A percentile compares a stretch with the other conserved stretches of the same genome.
Evolutionary conservation across 2,113 vertebrate genomes (phyloP).

Genomic region (Oreochromis tanganicae): DNA sequence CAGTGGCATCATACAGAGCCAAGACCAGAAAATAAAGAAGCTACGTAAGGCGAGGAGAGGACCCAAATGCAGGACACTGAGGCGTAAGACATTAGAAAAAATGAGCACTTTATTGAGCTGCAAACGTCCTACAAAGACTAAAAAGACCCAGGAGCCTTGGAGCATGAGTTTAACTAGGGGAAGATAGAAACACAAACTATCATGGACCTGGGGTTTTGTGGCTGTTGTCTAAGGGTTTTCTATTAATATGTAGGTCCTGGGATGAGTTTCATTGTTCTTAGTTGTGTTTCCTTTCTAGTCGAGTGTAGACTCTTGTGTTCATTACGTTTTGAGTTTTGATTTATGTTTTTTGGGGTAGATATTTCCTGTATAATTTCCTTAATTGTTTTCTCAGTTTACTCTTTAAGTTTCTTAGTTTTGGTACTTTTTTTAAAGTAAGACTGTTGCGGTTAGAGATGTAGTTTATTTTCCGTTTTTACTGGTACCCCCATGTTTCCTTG

Average conservation of each 20-base stretch:
- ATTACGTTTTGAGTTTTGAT: neutral
- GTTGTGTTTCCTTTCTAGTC: neutral
- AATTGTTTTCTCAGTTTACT: neutral
- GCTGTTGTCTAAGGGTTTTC: neutral
- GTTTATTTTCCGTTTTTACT: neutral
- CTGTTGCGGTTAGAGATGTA: neutral
- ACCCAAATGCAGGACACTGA: neutral
- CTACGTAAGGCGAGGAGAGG: fast-evolving
- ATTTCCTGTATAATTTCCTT: neutral
- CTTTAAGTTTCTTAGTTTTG: neutral
- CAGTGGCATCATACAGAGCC: neutral
- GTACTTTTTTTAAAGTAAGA: neutral
- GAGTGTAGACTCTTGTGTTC: neutral
- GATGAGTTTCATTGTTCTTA: neutral
- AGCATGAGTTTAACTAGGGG: neutral
- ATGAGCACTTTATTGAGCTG: neutral
- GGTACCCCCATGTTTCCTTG: neutral
- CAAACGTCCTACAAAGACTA: neutral
- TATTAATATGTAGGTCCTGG: neutral
- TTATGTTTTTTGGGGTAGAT: neutral
- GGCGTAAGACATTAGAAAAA: neutral
- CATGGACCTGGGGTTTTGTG: neutral
- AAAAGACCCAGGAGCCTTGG: neutral
- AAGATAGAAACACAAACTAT: neutral
- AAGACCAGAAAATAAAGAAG: neutral